Percentiles rank a stretch among this genome's conserved stretches.
Conservation (phyloP, 2,797 vertebrate species). For the Zenarchopterus dispar region DNA sequence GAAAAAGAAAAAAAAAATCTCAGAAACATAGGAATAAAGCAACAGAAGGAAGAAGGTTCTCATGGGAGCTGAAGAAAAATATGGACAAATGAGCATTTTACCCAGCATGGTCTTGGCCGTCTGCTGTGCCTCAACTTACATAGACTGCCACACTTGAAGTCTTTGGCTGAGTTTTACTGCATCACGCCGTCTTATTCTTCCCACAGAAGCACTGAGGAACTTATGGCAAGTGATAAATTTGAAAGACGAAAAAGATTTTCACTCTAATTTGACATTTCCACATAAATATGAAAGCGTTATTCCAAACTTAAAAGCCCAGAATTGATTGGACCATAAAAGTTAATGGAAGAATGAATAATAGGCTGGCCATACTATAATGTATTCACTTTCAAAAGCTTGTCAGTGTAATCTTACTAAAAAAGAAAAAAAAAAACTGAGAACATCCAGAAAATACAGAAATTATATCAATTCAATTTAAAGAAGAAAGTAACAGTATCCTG, state of each 20-base stretch:
- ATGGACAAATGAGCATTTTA: conserved; percentile 82
- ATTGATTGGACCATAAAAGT: background rate
- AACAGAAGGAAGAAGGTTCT: conserved; percentile 75
- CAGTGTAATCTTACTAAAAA: background rate
- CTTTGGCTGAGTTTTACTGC: conserved; percentile 47
- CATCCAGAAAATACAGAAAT: background rate
- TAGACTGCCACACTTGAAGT: conserved; percentile 52
- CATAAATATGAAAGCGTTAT: background rate
- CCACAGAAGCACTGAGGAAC: conserved; percentile 7
- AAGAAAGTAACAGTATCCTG: too few species aligned
- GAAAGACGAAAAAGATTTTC: conserved; percentile 8
- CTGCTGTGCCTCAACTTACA: conserved; percentile 66
- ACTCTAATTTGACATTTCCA: background rate
- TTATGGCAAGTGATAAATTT: background rate
- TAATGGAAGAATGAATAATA: background rate
- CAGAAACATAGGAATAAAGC: conserved; percentile 75
- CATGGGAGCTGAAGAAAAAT: conserved; percentile 71
- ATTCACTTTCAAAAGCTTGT: background rate
- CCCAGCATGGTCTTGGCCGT: conserved; percentile 67
- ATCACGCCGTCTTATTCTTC: conserved; percentile 26
- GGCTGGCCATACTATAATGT: too few species aligned
- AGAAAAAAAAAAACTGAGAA: conserved; percentile 5
- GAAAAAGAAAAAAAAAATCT: conserved; percentile 37
- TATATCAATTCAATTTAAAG: too few species aligned
- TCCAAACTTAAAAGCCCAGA: background rate